Base-by-base conservation (phyloP, 2,888 invertebrate species). In the Chymomyza caudatula region DNA sequence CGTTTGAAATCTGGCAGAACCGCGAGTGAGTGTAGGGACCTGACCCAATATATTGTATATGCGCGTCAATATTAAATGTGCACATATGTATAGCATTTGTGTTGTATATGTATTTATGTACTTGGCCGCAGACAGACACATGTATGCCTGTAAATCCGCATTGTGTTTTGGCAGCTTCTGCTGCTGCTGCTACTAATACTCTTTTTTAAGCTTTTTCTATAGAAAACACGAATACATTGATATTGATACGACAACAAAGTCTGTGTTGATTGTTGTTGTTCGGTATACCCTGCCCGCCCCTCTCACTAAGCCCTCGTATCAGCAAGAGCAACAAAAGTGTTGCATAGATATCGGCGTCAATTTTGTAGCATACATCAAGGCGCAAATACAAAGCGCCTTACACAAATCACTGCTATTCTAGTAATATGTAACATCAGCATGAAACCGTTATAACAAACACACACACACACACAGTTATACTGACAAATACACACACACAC, bases 131-230 rank as follows among this genome's bases (percentile, higher is more conserved):
- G 47, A 47, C 47, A 47, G 42, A 56, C 44, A 51, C 60, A 55
- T 53, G 65, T 62, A 53, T 66, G 71, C 60, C 69, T 69, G 69
- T 70, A 78, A 69, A 71, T 73, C 66, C 68, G 67, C 71, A 57
- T 70, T 74, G 70, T 75, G 66, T 62, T 64, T 66, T 69, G 58
- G 63, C 71, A 66, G 66, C 52, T 72, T 73, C 58, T 66, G 66
- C 63, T 49, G 43, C 22, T 61, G 51, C 51, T 25, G 59, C 54
- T 60, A 60, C 55, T 62, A 47, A 42, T 67, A n/a, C 4, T 13
- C 19, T 22, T 19, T 19, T 51, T 19, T 11, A 37, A 19, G 51
- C 22, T 4, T 19, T 2, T 51, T 19, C 29, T 37, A 37, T 37
- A 37, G 29, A 37, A 37, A 37, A 37, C 51, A 22, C 22, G 11